Evolutionary conservation across 2,888 invertebrate genomes (phyloP), one percentile per base, ranked within the genome.

Genomic region (Sicus ferrugineus): DNA sequence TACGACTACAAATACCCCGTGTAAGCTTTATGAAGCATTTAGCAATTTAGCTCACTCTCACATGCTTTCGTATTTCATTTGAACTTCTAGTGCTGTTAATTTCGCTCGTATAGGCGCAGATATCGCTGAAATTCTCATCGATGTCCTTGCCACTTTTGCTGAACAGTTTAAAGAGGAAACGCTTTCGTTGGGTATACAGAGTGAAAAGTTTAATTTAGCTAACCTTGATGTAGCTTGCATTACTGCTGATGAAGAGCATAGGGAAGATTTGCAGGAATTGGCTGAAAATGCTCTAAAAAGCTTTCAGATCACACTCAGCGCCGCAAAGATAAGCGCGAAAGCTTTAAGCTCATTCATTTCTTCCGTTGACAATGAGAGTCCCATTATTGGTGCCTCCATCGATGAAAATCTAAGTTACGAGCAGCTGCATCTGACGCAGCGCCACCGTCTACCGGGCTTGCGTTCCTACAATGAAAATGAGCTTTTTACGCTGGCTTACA

Each of bases 41-140:
- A n/a, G n/a, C n/a, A n/a, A n/a, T n/a, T n/a, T n/a, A n/a, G n/a
- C n/a, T n/a, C n/a, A n/a, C n/a, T n/a, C n/a, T n/a, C n/a, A n/a
- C n/a, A n/a, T n/a, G n/a, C n/a, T n/a, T n/a, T n/a, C n/a, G n/a
- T n/a, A n/a, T n/a, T n/a, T n/a, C n/a, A n/a, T n/a, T n/a, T n/a
- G n/a, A n/a, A n/a, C 14, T 62, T n/a, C 3, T 69, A 82, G 82
- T 14, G 75, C 83, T 2, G 75, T 84, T 0, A 85, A 85, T 70
- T 85, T 85, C 73, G 85, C 85, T 3, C 81, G 85, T 30, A 79
- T 85, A 26, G 85, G 85, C 23, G 77, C 81, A 0, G 84, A 85
- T 56, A 80, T 85, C n/a, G 72, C 83, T 64, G 83, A 84, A 74
- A 75, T 77, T n/a, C 70, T 85, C 16, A 79, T 85, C 30, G 79